Evolutionary conservation across 2,888 invertebrate species (phyloP).

Genomic region (Drosophila recens): DNA sequence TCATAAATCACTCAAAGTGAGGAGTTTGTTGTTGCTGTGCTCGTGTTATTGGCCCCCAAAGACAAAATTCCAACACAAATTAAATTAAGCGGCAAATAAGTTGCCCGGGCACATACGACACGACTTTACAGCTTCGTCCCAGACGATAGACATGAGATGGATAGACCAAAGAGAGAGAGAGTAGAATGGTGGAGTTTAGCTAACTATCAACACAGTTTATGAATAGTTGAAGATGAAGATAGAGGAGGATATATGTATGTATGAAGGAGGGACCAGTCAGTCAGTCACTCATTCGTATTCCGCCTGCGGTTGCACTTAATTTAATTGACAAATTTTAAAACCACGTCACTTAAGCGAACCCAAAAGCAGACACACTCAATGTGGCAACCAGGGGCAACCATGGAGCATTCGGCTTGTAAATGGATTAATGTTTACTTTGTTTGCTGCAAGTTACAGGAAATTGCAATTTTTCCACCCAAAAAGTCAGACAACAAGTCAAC

Average conservation of each 20-base stretch:
- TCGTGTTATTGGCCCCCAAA: conserved; percentile 40
- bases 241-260: background rate
- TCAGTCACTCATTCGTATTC: conserved; percentile 71
- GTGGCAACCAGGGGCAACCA: conserved; percentile 34
- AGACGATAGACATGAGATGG: conserved; percentile 7
- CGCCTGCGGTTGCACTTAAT: conserved; percentile 85
- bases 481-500: conserved; percentile 80
- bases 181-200: conserved; percentile 22
- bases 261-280: conserved; percentile 31
- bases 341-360: conserved; percentile 74
- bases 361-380: background rate
- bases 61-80: conserved; percentile 74
- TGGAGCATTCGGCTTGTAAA: conserved; percentile 63
- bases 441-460: conserved; percentile 75
- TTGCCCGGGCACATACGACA: conserved; percentile 73
- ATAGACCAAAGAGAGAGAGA: conserved; percentile 1
- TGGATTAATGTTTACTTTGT: conserved; percentile 83
- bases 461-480: conserved; percentile 81
- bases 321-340: conserved; percentile 85
- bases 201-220: conserved; percentile 78
- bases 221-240: conserved; percentile 71
- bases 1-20: conserved; percentile 73
- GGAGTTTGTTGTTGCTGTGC: conserved; percentile 19
- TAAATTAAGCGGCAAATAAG: conserved; percentile 81
- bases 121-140: conserved; percentile 46